Percentiles rank a stretch among this genome's conserved stretches.
Evolutionary conservation across 2,113 vertebrate genomes (phyloP).

Genomic region (Phainopepla nitens): DNA sequence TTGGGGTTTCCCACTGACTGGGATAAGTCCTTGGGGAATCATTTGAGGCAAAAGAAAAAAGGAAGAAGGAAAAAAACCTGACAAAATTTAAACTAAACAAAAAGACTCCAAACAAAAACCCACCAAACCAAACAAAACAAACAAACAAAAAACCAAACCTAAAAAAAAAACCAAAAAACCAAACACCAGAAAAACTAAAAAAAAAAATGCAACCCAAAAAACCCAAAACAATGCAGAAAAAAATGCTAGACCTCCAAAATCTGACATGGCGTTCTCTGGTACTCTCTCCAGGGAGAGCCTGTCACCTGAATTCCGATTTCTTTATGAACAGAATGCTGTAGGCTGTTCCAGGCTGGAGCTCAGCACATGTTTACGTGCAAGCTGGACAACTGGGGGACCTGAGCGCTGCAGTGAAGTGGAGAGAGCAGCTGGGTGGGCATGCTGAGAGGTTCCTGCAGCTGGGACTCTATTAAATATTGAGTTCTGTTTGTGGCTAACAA

Average conservation of each 20-base stretch:
- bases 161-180: no score
- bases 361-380: neutral
- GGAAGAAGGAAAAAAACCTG: accelerated
- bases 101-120: neutral
- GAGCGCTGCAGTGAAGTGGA: neutral
- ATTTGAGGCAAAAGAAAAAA: neutral
- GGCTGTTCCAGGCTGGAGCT: neutral
- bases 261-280: neutral
- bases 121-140: no score
- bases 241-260: neutral
- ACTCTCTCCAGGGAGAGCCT: neutral
- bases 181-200: no score
- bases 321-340: neutral
- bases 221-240: no score
- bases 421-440: neutral
- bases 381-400: neutral
- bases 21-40: neutral
- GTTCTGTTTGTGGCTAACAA: neutral
- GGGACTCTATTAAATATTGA: neutral
- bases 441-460: neutral
- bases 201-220: no score
- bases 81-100: neutral
- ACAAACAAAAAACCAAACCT: no score
- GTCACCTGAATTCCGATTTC: neutral
- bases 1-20: neutral